Evolutionary conservation across 2,113 vertebrate genomes (phyloP).

Genomic region (Bambusicola thoracicus): DNA sequence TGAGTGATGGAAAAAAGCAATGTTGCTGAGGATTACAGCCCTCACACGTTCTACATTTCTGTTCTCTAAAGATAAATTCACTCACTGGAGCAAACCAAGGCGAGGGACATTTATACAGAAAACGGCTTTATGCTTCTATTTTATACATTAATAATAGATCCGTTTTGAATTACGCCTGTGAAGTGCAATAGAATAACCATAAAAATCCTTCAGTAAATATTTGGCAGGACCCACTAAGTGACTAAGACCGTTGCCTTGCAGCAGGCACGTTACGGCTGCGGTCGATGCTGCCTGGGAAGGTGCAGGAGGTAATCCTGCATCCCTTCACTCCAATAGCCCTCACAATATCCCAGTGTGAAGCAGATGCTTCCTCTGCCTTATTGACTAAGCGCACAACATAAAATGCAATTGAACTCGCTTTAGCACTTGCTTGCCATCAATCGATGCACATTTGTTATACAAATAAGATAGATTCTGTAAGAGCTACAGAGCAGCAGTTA

Average conservation of each 20-base stretch:
- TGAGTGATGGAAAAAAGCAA: not conserved
- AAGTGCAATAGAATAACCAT: slow-evolving; percentile 10
- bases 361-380: not conserved
- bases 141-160: slow-evolving; percentile 37
- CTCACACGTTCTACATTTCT: not conserved
- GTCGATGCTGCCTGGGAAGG: not conserved
- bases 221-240: not conserved
- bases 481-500: not conserved
- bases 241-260: not conserved
- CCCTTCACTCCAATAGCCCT: not conserved
- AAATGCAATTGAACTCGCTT: not conserved
- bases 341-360: not conserved
- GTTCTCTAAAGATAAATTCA: slow-evolving; percentile 14
- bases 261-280: not conserved
- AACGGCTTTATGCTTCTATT: slow-evolving; percentile 5
- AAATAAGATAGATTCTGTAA: not conserved
- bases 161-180: slow-evolving; percentile 4
- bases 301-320: not conserved
- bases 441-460: slow-evolving; percentile 11
- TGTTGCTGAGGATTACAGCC: not conserved
- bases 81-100: not conserved
- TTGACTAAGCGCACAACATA: not conserved
- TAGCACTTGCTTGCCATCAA: slow-evolving; percentile 3
- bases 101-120: not conserved
- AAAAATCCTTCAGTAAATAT: slow-evolving; percentile 19